A percentile compares a stretch with the other conserved stretches of the same genome.
phyloP scores from a whole-genome alignment of 1,140 invertebrate species.

The Cotesia typhae region DNA sequence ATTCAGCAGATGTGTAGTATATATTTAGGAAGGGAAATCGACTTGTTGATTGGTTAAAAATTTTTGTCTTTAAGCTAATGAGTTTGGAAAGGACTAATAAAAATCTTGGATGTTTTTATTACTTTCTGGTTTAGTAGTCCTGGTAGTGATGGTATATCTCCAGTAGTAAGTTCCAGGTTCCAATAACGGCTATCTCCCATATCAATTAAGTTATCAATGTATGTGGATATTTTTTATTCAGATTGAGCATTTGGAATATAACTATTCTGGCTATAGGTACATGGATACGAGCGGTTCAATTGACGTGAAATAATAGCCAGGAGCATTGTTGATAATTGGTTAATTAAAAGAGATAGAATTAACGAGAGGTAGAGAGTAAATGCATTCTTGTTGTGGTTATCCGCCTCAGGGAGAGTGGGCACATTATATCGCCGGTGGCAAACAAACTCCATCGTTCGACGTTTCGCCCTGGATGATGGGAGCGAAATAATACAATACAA shows the following conservation, averaged over 20 bases:
- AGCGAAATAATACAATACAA: slow-evolving; percentile 51
- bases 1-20: not conserved
- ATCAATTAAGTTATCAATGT: too few relatives aligned
- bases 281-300: not conserved
- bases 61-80: slow-evolving; percentile 16
- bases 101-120: not conserved
- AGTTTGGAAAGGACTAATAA: not conserved
- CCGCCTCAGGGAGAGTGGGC: slow-evolving; percentile 36
- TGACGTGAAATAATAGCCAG: slow-evolving; percentile 26
- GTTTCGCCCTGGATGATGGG: slow-evolving; percentile 51
- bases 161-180: too few relatives aligned
- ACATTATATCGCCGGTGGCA: slow-evolving; percentile 53
- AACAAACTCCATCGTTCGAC: slow-evolving; percentile 54
- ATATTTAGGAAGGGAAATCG: not conserved
- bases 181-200: too few relatives aligned
- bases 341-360: slow-evolving; percentile 40
- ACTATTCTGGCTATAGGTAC: not conserved
- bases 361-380: slow-evolving; percentile 21
- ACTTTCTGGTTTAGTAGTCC: too few relatives aligned
- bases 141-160: too few relatives aligned
- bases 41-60: slow-evolving; percentile 19
- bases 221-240: too few relatives aligned
- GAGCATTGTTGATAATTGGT: slow-evolving; percentile 34
- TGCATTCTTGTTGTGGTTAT: slow-evolving; percentile 48
- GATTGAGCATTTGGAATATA: slow-evolving; percentile 7